A percentile compares a stretch with the other conserved stretches of the same genome.
These are phyloP conservation scores for Thermophis baileyi DNA, from an alignment of 2,113 vertebrate species.

Conservation along the genomic window DNA sequence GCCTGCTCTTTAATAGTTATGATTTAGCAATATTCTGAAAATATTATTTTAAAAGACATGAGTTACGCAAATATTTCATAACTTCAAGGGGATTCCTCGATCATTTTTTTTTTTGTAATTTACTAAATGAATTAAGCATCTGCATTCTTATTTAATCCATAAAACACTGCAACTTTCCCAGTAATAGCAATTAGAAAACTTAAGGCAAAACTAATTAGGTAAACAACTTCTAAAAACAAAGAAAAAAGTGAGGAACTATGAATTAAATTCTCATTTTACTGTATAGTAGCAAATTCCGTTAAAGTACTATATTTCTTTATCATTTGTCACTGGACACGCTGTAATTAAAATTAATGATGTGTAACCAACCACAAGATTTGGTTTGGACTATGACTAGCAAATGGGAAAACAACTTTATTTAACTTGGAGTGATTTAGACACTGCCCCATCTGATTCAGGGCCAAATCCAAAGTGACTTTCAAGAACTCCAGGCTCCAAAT, in stretches of 20 bases:
- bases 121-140: constrained; percentile 8
- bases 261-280: constrained; percentile 59
- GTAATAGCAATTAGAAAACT: constrained; percentile 49
- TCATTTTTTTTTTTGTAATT: neutral
- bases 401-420: neutral
- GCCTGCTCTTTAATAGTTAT: neutral
- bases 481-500: neutral
- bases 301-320: constrained; percentile 32
- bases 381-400: neutral
- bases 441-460: neutral
- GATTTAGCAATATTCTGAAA: neutral
- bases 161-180: constrained; percentile 37
- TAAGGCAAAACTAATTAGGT: constrained; percentile 30
- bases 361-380: neutral
- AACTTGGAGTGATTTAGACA: neutral
- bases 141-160: constrained; percentile 28
- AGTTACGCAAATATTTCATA: constrained; percentile 28
- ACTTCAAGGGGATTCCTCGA: constrained; percentile 19
- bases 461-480: neutral
- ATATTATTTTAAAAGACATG: neutral
- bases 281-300: constrained; percentile 66
- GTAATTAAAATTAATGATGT: constrained; percentile 51
- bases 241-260: constrained; percentile 57
- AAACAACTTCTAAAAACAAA: constrained; percentile 53
- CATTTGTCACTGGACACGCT: constrained; percentile 54